Conservation (phyloP, 1,140 invertebrate genomes). For the Pachyrhynchus sulphureomaculatus region DNA sequence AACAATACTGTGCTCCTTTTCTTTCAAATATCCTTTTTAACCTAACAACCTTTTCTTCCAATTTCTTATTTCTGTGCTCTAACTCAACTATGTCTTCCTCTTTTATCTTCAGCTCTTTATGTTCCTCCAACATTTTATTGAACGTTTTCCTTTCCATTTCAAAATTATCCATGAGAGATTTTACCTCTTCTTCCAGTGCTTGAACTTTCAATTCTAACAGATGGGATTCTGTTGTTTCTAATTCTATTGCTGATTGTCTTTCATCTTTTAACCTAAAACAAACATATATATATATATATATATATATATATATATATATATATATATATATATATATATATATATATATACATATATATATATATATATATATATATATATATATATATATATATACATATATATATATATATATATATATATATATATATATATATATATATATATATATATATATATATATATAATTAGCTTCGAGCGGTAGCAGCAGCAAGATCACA, state of each 20-base stretch:
- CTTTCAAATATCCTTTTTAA: slow-evolving; percentile 19
- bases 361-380: neutral
- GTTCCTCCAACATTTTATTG: slow-evolving; percentile 24
- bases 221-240: slow-evolving; percentile 26
- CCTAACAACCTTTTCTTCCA: slow-evolving; percentile 12
- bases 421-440: neutral
- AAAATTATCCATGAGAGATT: slow-evolving; percentile 17
- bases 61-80: slow-evolving; percentile 15
- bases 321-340: slow-evolving; percentile 3
- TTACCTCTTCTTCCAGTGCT: slow-evolving; percentile 23
- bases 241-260: slow-evolving; percentile 19
- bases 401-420: neutral
- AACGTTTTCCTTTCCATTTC: slow-evolving; percentile 27
- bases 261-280: slow-evolving; percentile 16
- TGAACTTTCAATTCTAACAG: slow-evolving; percentile 28
- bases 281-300: neutral
- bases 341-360: neutral
- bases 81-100: slow-evolving; percentile 32
- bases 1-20: slow-evolving; percentile 28
- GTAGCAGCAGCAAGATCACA: too few species aligned
- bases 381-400: neutral
- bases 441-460: neutral
- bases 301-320: neutral
- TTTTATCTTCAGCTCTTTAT: slow-evolving; percentile 33
- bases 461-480: too few species aligned